Evolutionary conservation across 1,140 invertebrate species (phyloP), one percentile per base, ranked within the genome.

Genomic region (Phymorhynchus buccinoides): DNA sequence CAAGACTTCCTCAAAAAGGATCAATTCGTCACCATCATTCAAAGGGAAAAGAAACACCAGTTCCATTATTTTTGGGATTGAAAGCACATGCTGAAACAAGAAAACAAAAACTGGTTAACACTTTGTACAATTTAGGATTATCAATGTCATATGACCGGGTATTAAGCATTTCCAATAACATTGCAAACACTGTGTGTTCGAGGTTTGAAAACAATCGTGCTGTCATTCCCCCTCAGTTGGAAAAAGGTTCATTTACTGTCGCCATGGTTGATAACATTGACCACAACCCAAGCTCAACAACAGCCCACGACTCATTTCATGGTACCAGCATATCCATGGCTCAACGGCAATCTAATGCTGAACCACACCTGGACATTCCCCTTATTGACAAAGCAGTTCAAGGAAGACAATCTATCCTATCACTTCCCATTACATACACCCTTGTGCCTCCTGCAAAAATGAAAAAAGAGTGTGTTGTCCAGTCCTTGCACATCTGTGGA

Each of bases 231-330:
- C 56, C 71, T 37, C 37, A 62, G 1, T 68, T 88, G 27, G 32
- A 52, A 56, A 42, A 18, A 37, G 73, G 80, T 41, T 1, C 89
- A 9, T 89, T 90, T 62, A 90, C 85, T 56, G 85, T 84, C 44
- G 81, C 78, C 18, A 88, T 86, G 32, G 66, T 90, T 41, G 89
- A 90, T 73, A 90, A 90, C 56, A 87, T 89, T 32, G 88, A 90
- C 62, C 87, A 90, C 80, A 88, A 90, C 79, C 89, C 87, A 18
- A 89, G 41, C 73, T 79, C 87, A 14, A 89, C 88, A 35, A 89
- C 78, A 56, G 80, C 88, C 37, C 80, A 83, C 62, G 84, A 80
- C 30, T 89, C 89, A 6, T 90, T 89, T 62, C 88, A 89, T 85
- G 87, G 87, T 0, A 89, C 89, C 0, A 84, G 82, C 27, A 90